Evolutionary conservation across 2,797 vertebrate genomes (phyloP), one percentile per base, ranked within the genome.

Genomic region (Danio albolineatus): DNA sequence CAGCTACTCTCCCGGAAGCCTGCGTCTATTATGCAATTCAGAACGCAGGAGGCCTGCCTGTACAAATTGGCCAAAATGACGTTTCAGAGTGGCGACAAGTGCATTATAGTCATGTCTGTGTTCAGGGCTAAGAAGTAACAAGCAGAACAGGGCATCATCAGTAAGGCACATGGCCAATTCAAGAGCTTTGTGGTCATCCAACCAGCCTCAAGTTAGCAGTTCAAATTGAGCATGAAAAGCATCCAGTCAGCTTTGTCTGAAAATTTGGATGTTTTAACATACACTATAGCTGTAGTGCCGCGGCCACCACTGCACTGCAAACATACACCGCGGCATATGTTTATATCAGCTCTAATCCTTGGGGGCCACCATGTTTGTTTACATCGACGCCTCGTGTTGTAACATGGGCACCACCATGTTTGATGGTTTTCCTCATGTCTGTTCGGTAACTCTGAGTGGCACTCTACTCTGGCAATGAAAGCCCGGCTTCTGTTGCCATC

Each of bases 201-300:
- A 10, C 71, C 71, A 66, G 41, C 21, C 6, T 4, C 38, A 49
- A 16, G 64, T 62, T 36, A 79, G 21, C n/a, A 74, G 53, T 60
- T 78, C 60, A 59, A 78, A 73, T 13, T 66, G 81, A 2, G n/a
- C 39, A 38, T 46, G 48, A 28, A 64, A 78, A 17, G 67, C 61
- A 17, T 82, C 49, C 76, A 79, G 17, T 71, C 60, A 6, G 57
- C 60, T 10, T 60, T 78, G n/a, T 64, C 17, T 7, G 64, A 69
- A 14, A 56, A 67, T 78, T 69, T 77, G 14, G 38, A 51, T 0
- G 39, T 9, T 2, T 66, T 77, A 16, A 10, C 10, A 13, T 44
- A 7, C 4, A 49, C 6, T 0, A 2, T 10, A 12, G 64, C 43
- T n/a, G 21, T 28, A 28, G 28, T 3, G 28, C 3, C 28, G 28